Evolutionary conservation across 2,113 vertebrate species (phyloP).

Genomic region (Lamprotornis superbus): DNA sequence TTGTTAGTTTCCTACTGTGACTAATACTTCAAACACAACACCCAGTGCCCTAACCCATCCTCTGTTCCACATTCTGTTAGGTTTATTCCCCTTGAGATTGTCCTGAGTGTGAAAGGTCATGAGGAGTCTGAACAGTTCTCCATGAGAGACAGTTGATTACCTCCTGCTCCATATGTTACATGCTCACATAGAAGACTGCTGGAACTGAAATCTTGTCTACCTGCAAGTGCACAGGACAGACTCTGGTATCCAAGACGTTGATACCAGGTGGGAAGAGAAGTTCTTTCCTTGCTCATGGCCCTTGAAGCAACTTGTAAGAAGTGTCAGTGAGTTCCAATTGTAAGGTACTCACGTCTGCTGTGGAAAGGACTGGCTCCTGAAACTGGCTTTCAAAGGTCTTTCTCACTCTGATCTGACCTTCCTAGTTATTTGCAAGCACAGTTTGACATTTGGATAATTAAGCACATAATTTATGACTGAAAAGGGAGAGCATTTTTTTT

Average conservation of each 20-base stretch:
- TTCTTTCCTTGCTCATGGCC: background rate
- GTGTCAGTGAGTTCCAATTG: background rate
- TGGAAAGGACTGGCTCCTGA: background rate
- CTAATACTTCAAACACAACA: background rate
- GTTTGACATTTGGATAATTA: slow-evolving; percentile 49
- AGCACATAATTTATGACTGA: slow-evolving; percentile 27
- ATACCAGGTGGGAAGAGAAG: background rate
- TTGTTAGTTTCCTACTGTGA: background rate
- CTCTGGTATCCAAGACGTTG: background rate
- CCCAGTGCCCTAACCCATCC: background rate
- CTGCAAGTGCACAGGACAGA: background rate
- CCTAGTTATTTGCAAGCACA: background rate
- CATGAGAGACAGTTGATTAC: background rate
- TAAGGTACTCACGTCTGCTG: background rate
- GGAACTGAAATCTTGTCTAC: background rate
- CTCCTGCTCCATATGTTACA: background rate
- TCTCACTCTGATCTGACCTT: slow-evolving; percentile 20
- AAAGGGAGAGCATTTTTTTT: background rate
- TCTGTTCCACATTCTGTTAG: background rate
- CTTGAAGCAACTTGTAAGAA: background rate
- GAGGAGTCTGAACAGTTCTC: background rate
- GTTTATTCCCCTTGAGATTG: background rate
- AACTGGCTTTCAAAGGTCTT: slow-evolving; percentile 9
- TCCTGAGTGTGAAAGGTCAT: background rate
- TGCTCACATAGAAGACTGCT: background rate